Evolutionary conservation across 92 coral and sea anemone species (phyloP).

Genomic region (Micromussa lordhowensis): DNA sequence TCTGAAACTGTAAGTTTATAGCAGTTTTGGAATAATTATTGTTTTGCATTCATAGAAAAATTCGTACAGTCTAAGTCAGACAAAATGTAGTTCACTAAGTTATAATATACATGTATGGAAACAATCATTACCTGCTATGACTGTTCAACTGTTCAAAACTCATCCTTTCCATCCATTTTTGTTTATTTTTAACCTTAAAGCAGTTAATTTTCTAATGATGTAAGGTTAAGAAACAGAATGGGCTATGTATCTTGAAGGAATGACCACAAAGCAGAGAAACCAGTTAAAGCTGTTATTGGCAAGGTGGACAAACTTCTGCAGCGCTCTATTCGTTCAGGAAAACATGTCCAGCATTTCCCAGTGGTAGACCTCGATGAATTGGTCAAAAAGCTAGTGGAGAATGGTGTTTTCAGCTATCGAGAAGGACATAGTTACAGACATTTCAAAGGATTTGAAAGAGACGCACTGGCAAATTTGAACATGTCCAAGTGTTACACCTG

Average conservation of each 20-base stretch:
- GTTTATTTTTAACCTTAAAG: no score
- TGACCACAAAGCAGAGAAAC: constrained; percentile 56
- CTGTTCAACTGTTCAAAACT: no score
- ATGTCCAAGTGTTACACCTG: constrained; percentile 38
- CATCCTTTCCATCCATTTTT: no score
- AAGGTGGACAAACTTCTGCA: constrained; percentile 47
- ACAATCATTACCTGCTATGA: no score
- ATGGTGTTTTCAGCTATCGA: constrained; percentile 20
- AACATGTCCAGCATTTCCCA: constrained; percentile 10
- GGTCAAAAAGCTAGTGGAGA: constrained; percentile 20
- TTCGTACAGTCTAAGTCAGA: no score
- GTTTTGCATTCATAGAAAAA: no score
- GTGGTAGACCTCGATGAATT: constrained; percentile 38
- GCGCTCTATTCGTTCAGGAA: constrained; percentile 46
- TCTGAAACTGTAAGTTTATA: constrained; percentile 43
- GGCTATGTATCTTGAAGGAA: no score
- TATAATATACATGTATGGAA: no score
- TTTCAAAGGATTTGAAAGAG: constrained; percentile 45
- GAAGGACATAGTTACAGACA: constrained; percentile 47
- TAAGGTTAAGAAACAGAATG: no score
- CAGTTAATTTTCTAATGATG: no score
- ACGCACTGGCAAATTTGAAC: constrained; percentile 28
- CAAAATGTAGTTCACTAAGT: no score
- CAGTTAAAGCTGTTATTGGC: constrained; percentile 31
- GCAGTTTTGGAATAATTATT: background rate